Base-by-base conservation (phyloP, 2,797 vertebrate species). In the Artibeus lituratus region DNA sequence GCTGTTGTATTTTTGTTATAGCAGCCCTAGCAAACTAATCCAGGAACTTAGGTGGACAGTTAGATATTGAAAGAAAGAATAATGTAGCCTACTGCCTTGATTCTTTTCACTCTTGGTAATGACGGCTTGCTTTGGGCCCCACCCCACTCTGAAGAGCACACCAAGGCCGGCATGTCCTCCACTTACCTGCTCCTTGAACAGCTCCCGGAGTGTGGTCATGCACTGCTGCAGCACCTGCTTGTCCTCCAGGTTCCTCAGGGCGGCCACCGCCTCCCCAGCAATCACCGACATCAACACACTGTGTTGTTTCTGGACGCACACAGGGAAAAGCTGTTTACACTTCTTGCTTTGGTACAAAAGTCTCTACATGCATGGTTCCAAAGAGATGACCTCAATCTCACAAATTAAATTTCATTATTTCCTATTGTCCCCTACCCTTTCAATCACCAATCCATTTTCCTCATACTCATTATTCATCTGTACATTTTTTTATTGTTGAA, bases 221-320 rank as follows among this genome's bases (percentile, higher is more conserved):
- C 99, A 99, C 97, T 99, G 98, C 16, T 99, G 98, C 7, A 99
- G 98, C 91, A 99, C 99, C 97, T 99, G 98, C 78, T 99, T 98
- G 91, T 99, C 98, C 72, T 99, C 99, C 98, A 99, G 98, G 85
- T 98, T 99, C 91, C 98, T 96, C 47, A 99, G 97, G 8, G 98
- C 97, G 18, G 98, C 84, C 32, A 99, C 99, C 2, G 99, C 99
- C 42, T 99, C 99, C 39, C 99, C 99, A 1, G 99, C 99, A 73
- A 99, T 98, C 77, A 99, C 99, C 0, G 99, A 99, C 99, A 99
- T 99, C 97, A 99, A 98, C 98, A 99, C 99, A n/a, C 99, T 99
- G 96, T 99, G 98, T 96, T 99, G 98, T 73, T 99, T 98, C 99
- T 99, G 95, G 70, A 84, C 96, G 24, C 67, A 94, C 29, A 8